phyloP scores from a whole-genome alignment of 2,113 vertebrate species.

The Prunella fulvescens region DNA sequence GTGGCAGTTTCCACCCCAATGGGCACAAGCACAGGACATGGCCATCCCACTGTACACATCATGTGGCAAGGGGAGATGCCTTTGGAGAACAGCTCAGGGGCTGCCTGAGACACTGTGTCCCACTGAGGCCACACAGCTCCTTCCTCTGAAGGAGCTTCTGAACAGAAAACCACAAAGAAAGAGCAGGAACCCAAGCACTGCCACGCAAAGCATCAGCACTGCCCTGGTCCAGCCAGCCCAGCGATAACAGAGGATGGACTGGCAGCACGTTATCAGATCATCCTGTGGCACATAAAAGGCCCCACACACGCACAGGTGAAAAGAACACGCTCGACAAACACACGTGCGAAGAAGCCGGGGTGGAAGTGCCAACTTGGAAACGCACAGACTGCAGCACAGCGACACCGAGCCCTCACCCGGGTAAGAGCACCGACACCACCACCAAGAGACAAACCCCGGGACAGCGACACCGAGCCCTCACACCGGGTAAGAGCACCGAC shows the following conservation, averaged over 20 bases:
- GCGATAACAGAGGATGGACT: fast-evolving
- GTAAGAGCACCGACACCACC: too few relatives aligned
- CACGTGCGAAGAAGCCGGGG: fast-evolving
- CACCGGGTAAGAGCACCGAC: fast-evolving
- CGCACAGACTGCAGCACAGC: neutral
- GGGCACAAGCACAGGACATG: fast-evolving
- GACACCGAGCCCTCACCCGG: fast-evolving
- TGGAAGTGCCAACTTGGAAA: fast-evolving
- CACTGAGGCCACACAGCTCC: neutral
- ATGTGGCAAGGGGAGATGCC: fast-evolving
- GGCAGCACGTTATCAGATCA: fast-evolving
- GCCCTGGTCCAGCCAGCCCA: neutral
- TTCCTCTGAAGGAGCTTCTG: neutral
- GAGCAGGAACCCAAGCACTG: fast-evolving
- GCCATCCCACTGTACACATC: fast-evolving
- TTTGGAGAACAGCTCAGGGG: neutral
- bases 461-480: too few relatives aligned
- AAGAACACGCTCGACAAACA: fast-evolving
- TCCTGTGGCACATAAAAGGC: too few relatives aligned
- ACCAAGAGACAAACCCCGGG: fast-evolving
- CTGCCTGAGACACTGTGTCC: neutral
- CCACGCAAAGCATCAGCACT: fast-evolving
- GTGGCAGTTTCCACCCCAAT: fast-evolving
- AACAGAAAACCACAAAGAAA: fast-evolving
- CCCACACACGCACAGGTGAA: neutral